Evolutionary conservation across 1,140 invertebrate genomes (phyloP), one percentile per base, ranked within the genome.

Genomic region (Anastrepha ludens): DNA sequence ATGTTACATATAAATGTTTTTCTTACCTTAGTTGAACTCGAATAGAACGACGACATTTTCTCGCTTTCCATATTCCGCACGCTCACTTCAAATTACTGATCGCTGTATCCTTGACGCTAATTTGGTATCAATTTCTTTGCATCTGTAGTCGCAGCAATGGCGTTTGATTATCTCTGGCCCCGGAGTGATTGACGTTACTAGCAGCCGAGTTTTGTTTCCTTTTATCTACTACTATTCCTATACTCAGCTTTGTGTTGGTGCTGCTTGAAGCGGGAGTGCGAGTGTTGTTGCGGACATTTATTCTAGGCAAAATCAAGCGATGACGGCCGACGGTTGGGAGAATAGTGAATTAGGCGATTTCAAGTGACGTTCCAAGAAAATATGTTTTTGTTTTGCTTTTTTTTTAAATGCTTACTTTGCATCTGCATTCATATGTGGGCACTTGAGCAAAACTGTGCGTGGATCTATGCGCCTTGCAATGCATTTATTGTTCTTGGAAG

Each of bases 11-110:
- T 81, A 20, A 55, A 2, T 29, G n/a, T n/a, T n/a, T 13, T 5
- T 2, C 85, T 86, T 47, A 86, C 85, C 85, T 86, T 86, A 41
- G 39, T 86, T 60, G 85, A 62, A 86, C 59, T 86, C 55, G 55
- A 62, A 86, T 60, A 62, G 58, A 41, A 86, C 85, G 85, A 44
- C 20, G 85, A 86, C 59, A 86, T 86, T 86, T 86, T 86, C 85
- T 86, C 85, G 58, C 7, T 17, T 62, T 86, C 85, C 85, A 86
- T 86, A 41, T 44, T 15, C 50, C 5, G 9, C 17, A n/a, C n/a
- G 5, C 58, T 50, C 47, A 47, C 2, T 13, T 62, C 7, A 47
- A 7, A 4, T 74, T 74, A 13, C 7, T 3, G 11, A 50, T 47
- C 55, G 8, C 3, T 81, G 29, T 55, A 17, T 81, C 60, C 29